These are phyloP conservation scores for Procapra przewalskii DNA, from an alignment of 2,113 vertebrate genomes.

Conservation along the genomic window DNA sequence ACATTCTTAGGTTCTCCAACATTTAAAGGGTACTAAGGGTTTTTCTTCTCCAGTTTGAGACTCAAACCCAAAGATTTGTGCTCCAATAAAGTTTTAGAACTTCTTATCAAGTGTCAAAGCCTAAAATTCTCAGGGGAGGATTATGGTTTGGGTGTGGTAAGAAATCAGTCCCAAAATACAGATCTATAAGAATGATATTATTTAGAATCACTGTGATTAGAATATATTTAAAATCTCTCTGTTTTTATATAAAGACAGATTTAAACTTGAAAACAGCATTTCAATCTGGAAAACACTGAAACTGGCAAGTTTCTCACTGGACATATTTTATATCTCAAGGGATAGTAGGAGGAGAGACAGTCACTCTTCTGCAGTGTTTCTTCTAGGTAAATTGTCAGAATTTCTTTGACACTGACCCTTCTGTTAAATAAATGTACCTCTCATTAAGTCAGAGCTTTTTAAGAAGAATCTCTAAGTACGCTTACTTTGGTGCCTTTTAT, in stretches of 20 bases:
- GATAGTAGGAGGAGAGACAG: neutral
- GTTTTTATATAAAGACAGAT: neutral
- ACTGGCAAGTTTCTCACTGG: neutral
- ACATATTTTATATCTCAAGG: neutral
- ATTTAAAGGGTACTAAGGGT: neutral
- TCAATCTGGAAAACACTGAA: neutral
- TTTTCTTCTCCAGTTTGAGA: neutral
- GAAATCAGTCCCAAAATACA: neutral
- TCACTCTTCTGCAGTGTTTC: neutral
- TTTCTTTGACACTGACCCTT: neutral
- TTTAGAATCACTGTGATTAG: neutral
- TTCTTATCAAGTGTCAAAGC: neutral
- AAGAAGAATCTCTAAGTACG: neutral
- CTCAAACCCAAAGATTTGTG: neutral
- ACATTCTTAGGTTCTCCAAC: neutral
- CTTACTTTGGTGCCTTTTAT: neutral
- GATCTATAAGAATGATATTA: neutral
- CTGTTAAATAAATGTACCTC: neutral
- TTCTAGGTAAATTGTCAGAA: neutral
- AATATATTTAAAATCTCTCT: neutral
- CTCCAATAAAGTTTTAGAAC: neutral
- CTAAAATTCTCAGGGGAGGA: neutral
- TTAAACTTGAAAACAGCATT: neutral
- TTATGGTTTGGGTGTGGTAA: neutral
- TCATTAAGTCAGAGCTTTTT: neutral